Evolutionary conservation across 2,113 vertebrate species (phyloP), one percentile per base, ranked within the genome.

Genomic region (Vidua macroura): DNA sequence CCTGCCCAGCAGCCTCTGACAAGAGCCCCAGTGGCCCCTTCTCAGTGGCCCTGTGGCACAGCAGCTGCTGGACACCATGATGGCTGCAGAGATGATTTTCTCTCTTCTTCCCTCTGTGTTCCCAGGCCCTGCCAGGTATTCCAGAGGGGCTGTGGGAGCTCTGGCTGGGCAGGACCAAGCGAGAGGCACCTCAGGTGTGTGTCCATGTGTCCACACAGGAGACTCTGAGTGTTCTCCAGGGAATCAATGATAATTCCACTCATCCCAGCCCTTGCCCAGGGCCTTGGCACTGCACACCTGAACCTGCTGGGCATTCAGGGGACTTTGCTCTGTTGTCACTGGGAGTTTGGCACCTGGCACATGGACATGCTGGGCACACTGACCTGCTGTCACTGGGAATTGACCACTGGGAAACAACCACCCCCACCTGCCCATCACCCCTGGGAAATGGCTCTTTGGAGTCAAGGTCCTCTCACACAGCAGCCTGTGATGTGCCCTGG

Each of bases 231-330:
- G 28, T 4, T 18, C n/a, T 6, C 39, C 23, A 48, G 23, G 23
- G 41, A 55, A 44, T 55, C 69, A 17, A 2, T 10, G 28, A 48
- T 1, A 18, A 48, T 64, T 23, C n/a, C 2, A 2, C 41, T 55
- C 51, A 23, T 28, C 22, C 46, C 56, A 83, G 48, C 5, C 25
- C 10, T 8, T 20, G 13, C 13, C 8, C 55, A 53, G 56, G 37
- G 28, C 74, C 19, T 39, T 27, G 63, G 33, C 63, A 51, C 44
- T 0, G 1, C 73, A 60, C 46, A 18, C 37, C 44, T 43, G 52
- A 5, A 7, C 59, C 1, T 0, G 2, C 10, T 16, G 25, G 6
- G 27, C 51, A n/a, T 11, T 15, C 6, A 48, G 15, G 25, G 21
- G 51, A 56, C 14, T 20, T 5, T 48, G 51, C 12, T 46, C 3